Evolutionary conservation across 2,797 vertebrate genomes (phyloP).

Genomic region (Myripristis jacobus): DNA sequence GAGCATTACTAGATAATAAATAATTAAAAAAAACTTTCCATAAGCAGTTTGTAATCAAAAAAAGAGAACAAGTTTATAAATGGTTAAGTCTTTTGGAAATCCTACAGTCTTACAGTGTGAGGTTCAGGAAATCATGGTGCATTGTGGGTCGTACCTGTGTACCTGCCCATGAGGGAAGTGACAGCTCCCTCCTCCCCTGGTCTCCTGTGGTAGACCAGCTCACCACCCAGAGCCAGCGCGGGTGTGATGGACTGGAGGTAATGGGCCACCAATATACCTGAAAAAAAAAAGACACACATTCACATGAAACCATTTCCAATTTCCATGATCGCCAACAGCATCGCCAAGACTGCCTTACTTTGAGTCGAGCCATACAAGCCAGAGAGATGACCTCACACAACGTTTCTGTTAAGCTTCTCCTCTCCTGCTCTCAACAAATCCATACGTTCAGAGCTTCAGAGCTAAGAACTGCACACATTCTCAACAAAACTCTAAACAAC

Average conservation of each 20-base stretch:
- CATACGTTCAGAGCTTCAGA: too few species aligned
- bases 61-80: not conserved
- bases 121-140: not conserved
- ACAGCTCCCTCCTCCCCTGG: conserved; percentile 93
- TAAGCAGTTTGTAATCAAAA: too few species aligned
- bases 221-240: conserved; percentile 89
- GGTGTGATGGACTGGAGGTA: conserved; percentile 93
- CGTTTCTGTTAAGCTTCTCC: not conserved
- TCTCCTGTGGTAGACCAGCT: conserved; percentile 91
- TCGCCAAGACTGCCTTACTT: not conserved
- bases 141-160: conserved; percentile 82
- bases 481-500: not conserved
- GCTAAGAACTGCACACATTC: not conserved
- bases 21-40: not conserved
- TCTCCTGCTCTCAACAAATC: not conserved
- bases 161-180: conserved; percentile 89
- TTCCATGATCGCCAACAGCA: not conserved
- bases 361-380: not conserved
- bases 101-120: not conserved
- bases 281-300: conserved; percentile 22
- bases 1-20: not conserved
- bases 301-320: too few species aligned
- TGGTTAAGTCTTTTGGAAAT: not conserved
- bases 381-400: not conserved
- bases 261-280: conserved; percentile 91